phyloP scores from a whole-genome alignment of 2,797 vertebrate genomes.

The Novumbra hubbsi region DNA sequence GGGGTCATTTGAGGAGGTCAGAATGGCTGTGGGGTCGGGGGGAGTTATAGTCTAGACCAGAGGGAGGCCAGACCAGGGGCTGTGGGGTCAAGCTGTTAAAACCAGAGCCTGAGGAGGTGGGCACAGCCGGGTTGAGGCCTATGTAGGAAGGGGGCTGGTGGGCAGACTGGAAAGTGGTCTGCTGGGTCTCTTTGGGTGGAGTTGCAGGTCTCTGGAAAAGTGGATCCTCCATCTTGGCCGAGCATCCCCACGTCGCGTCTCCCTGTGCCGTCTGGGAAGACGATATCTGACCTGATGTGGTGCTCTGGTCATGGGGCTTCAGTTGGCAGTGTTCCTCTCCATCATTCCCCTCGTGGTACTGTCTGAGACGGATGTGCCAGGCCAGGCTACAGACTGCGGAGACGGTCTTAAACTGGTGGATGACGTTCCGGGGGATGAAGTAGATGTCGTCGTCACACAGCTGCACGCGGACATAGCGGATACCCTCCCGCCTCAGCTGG shows the following conservation, averaged over 20 bases:
- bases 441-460: constrained; percentile 97
- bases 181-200: constrained; percentile 58
- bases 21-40: constrained; percentile 11
- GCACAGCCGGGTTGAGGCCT: constrained; percentile 25
- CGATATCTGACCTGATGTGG: constrained; percentile 58
- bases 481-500: constrained; percentile 95
- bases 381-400: constrained; percentile 98
- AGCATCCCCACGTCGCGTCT: constrained; percentile 70
- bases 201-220: constrained; percentile 65
- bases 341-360: constrained; percentile 78
- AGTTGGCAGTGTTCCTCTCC: constrained; percentile 58
- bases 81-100: constrained; percentile 48
- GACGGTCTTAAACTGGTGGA: constrained; percentile 99
- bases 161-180: constrained; percentile 53
- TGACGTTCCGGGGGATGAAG: constrained; percentile 98
- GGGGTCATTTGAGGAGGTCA: constrained; percentile 51
- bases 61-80: constrained; percentile 12
- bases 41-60: constrained; percentile 17
- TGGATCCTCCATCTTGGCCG: constrained; percentile 64
- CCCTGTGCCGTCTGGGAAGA: constrained; percentile 62
- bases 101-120: constrained; percentile 37
- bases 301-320: constrained; percentile 55
- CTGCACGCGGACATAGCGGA: constrained; percentile 90
- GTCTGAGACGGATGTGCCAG: constrained; percentile 96
- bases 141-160: constrained; percentile 34